Evolutionary conservation across 2,888 invertebrate species (phyloP).

Genomic region (Ichneumoninae sp.): DNA sequence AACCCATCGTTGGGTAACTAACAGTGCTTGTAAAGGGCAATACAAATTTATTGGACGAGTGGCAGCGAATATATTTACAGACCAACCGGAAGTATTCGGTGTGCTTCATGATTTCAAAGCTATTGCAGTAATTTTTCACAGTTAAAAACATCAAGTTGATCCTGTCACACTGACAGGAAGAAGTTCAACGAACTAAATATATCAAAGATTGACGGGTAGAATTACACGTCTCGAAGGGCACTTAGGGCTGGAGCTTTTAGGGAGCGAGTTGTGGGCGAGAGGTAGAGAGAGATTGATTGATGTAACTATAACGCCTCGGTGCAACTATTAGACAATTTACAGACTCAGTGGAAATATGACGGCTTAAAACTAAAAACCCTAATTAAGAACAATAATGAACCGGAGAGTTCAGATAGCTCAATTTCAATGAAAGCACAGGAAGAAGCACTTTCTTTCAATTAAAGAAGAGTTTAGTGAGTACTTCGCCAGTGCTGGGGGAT

Average conservation of each 20-base stretch:
- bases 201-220: not conserved
- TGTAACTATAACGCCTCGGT: too few relatives aligned
- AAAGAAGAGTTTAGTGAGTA: too few relatives aligned
- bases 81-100: not conserved
- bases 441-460: too few relatives aligned
- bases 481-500: too few relatives aligned
- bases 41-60: not conserved
- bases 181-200: not conserved
- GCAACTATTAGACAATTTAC: too few relatives aligned
- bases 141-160: not conserved
- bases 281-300: too few relatives aligned
- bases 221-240: not conserved
- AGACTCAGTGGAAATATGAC: too few relatives aligned
- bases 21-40: not conserved
- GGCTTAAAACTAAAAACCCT: too few relatives aligned
- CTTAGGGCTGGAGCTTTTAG: not conserved
- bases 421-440: too few relatives aligned
- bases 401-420: too few relatives aligned
- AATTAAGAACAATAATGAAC: too few relatives aligned
- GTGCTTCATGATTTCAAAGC: not conserved
- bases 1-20: not conserved
- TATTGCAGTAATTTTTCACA: not conserved
- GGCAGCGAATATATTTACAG: not conserved
- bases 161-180: not conserved
- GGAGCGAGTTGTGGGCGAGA: too few relatives aligned